Evolutionary conservation across 1,140 invertebrate genomes (phyloP).

Genomic region (Pissodes strobi): DNA sequence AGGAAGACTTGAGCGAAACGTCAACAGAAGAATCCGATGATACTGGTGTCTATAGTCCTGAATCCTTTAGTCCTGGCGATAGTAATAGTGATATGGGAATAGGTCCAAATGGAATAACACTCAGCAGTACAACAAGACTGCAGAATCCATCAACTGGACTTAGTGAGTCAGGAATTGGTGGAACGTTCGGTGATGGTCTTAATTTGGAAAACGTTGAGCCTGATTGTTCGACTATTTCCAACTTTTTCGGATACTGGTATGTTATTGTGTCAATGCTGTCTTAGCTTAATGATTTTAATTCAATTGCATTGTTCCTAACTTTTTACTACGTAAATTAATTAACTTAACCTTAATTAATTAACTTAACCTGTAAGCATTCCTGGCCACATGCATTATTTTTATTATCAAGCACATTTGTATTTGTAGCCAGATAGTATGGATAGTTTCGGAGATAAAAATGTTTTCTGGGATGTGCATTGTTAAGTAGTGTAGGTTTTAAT

Average conservation of each 20-base stretch:
- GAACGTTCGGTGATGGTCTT: not conserved
- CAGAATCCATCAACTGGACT: not conserved
- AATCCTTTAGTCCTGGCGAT: slow-evolving; percentile 39
- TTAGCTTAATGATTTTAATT: too few relatives aligned
- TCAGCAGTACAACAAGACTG: not conserved
- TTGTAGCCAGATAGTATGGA: too few relatives aligned
- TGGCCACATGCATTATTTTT: too few relatives aligned
- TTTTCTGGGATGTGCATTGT: too few relatives aligned
- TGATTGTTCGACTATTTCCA: slow-evolving; percentile 52
- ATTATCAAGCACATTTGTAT: too few relatives aligned
- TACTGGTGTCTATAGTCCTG: slow-evolving; percentile 45
- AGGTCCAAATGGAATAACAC: slow-evolving; percentile 21
- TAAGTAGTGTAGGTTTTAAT: too few relatives aligned
- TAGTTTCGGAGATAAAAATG: too few relatives aligned
- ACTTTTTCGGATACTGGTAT: slow-evolving; percentile 55
- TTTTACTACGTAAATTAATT: too few relatives aligned
- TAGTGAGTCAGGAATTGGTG: slow-evolving; percentile 2
- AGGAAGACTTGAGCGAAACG: slow-evolving; percentile 48
- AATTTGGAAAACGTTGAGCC: slow-evolving; percentile 35
- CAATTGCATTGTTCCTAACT: too few relatives aligned
- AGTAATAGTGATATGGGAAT: slow-evolving; percentile 47
- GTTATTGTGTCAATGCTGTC: too few relatives aligned
- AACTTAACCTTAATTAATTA: too few relatives aligned
- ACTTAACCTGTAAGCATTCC: too few relatives aligned
- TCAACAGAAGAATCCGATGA: slow-evolving; percentile 47